phyloP scores from a whole-genome alignment of 2,888 invertebrate genomes.

The Catonia carolina region DNA sequence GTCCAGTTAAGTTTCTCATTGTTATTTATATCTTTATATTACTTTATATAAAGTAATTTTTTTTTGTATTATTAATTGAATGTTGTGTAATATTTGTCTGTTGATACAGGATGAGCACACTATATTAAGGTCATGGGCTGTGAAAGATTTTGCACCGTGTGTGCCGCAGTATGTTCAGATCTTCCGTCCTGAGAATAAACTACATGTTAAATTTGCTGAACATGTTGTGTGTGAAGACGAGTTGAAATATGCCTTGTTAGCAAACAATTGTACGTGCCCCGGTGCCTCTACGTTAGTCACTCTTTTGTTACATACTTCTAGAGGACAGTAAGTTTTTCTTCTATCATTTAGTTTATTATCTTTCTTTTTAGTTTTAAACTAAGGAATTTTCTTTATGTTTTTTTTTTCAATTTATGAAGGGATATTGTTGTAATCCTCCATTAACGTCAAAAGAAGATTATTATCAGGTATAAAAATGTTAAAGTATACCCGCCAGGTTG shows the following conservation, averaged over 20 bases:
- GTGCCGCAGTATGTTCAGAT: slow-evolving; percentile 98
- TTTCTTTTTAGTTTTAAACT: neutral
- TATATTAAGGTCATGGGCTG: slow-evolving; percentile 88
- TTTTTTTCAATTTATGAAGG: no score
- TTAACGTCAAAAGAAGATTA: no score
- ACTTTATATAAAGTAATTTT: no score
- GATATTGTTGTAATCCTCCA: no score
- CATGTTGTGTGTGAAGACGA: slow-evolving; percentile 98
- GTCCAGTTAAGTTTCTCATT: no score
- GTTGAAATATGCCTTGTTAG: slow-evolving; percentile 94
- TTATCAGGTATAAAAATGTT: no score
- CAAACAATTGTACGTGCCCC: slow-evolving; percentile 97
- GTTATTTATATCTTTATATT: no score
- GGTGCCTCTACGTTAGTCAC: slow-evolving; percentile 96
- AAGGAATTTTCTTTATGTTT: neutral
- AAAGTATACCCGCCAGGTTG: no score
- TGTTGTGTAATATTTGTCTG: no score
- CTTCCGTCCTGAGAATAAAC: slow-evolving; percentile 95
- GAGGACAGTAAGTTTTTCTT: slow-evolving; percentile 81
- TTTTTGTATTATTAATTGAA: no score
- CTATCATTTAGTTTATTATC: neutral
- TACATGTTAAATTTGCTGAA: slow-evolving; percentile 98
- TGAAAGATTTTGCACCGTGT: slow-evolving; percentile 94
- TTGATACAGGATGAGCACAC: slow-evolving; percentile 68
- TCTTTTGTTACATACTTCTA: slow-evolving; percentile 87